These are phyloP conservation scores for Crotalus helleri DNA, from an alignment of 2,113 vertebrate genomes.

Conservation along the genomic window DNA sequence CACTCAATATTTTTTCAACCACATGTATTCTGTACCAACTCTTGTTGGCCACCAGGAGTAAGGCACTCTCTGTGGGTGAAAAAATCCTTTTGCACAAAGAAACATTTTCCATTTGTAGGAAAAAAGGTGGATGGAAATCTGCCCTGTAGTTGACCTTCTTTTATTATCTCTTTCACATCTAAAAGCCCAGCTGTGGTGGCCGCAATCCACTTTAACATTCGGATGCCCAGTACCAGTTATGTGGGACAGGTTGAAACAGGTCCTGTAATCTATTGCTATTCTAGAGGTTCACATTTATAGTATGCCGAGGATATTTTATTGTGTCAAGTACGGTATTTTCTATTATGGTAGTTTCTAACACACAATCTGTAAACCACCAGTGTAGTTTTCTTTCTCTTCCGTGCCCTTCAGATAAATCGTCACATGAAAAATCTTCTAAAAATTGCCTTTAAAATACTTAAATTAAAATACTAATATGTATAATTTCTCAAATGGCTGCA, in stretches of 20 bases:
- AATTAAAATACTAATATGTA: background rate
- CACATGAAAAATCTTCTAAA: background rate
- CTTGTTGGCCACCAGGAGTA: background rate
- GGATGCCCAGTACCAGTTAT: background rate
- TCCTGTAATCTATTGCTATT: background rate
- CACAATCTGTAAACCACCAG: background rate
- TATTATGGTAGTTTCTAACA: background rate
- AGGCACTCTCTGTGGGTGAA: background rate
- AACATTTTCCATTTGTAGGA: background rate
- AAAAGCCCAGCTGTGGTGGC: background rate
- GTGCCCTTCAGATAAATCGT: background rate
- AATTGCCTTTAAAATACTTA: slow-evolving; percentile 10
- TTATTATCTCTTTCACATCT: background rate
- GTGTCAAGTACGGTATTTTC: fast-evolving
- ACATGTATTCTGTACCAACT: too few relatives aligned
- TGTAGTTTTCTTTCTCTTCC: background rate
- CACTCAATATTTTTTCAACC: background rate
- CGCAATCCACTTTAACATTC: background rate
- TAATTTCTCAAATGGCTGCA: background rate
- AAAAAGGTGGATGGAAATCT: background rate
- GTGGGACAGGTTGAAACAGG: background rate
- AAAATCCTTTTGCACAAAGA: background rate
- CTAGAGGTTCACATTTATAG: background rate
- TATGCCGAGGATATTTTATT: background rate
- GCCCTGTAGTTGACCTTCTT: background rate